Evolutionary conservation across 2,113 vertebrate genomes (phyloP).

Genomic region (Lophotis ruficrista): DNA sequence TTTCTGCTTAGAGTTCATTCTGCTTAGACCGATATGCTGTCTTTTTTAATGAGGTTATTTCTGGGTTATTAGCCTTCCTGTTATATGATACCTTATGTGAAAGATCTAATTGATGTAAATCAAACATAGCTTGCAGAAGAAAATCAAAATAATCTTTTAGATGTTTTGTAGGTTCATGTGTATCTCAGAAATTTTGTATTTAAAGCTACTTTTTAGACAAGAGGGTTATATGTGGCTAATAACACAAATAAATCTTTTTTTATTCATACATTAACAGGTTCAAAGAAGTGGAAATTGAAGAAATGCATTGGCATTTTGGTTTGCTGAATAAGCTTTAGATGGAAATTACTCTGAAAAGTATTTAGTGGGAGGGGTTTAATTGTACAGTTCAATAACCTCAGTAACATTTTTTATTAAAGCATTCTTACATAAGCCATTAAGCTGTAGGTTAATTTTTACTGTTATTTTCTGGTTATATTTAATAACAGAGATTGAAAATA

Average conservation of each 20-base stretch:
- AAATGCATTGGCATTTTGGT: constrained; percentile 92
- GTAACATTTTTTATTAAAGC: constrained; percentile 82
- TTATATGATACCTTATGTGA: constrained; percentile 95
- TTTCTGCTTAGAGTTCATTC: constrained; percentile 98
- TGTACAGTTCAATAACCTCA: constrained; percentile 77
- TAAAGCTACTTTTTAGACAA: constrained; percentile 63
- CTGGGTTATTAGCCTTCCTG: constrained; percentile 99
- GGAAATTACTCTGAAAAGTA: constrained; percentile 85
- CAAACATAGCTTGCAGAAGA: constrained; percentile 88
- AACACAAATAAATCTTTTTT: constrained; percentile 86
- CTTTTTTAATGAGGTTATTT: constrained; percentile 99
- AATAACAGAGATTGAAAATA: constrained; percentile 53
- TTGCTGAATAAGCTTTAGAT: constrained; percentile 97
- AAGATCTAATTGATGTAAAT: constrained; percentile 97
- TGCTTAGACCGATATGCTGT: constrained; percentile 95
- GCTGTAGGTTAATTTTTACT: constrained; percentile 85
- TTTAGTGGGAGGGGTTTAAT: constrained; percentile 79
- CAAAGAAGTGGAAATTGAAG: constrained; percentile 88
- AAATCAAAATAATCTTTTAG: constrained; percentile 84
- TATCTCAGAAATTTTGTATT: constrained; percentile 68
- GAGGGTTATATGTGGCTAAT: constrained; percentile 76
- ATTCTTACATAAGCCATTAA: constrained; percentile 87
- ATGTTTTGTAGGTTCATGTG: constrained; percentile 57
- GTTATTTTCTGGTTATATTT: constrained; percentile 67
- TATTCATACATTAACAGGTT: constrained; percentile 85